phyloP scores from a whole-genome alignment of 2,797 vertebrate species.

The Pyrocephalus nanus region DNA sequence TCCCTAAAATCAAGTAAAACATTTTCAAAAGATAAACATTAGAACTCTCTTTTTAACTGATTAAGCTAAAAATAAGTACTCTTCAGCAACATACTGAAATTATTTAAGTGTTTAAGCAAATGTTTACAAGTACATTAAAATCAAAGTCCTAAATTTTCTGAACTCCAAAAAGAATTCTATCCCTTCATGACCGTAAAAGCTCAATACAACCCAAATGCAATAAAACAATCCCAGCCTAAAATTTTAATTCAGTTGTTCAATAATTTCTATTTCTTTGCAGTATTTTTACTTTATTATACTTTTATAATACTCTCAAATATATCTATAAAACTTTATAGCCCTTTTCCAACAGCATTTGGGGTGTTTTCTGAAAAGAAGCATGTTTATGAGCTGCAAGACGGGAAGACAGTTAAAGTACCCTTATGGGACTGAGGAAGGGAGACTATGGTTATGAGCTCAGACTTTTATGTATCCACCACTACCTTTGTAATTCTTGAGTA shows the following conservation, averaged over 20 bases:
- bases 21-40: neutral
- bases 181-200: conserved; percentile 11
- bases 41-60: neutral
- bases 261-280: conserved; percentile 67
- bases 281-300: conserved; percentile 74
- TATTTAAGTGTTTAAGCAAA: neutral
- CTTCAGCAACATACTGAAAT: neutral
- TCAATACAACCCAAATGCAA: conserved; percentile 21
- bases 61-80: neutral
- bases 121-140: neutral
- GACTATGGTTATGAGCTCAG: neutral
- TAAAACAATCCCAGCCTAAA: conserved; percentile 53
- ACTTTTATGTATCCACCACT: conserved; percentile 35
- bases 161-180: neutral
- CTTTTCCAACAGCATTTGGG: conserved; percentile 71
- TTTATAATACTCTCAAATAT: conserved; percentile 68
- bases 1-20: neutral
- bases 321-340: conserved; percentile 75
- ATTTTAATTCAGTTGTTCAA: conserved; percentile 72
- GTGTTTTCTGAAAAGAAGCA: conserved; percentile 72
- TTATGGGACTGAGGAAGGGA: conserved; percentile 48
- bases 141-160: neutral
- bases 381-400: conserved; percentile 72
- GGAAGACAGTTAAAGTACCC: conserved; percentile 72
- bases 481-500: neutral